phyloP scores from a whole-genome alignment of 2,888 invertebrate species.

The Brachyptera risi region DNA sequence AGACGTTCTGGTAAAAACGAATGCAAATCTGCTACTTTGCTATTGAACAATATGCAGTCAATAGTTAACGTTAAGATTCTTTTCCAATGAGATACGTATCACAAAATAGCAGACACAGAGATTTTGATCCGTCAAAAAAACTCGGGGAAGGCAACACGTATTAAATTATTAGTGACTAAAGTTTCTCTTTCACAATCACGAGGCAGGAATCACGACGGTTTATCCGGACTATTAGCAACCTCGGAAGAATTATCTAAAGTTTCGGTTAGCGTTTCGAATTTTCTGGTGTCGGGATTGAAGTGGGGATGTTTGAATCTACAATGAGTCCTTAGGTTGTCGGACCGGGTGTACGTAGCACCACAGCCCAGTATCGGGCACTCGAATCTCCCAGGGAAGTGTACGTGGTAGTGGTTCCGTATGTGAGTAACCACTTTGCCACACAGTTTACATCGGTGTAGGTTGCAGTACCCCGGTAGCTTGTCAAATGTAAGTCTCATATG shows the following conservation, averaged over 20 bases:
- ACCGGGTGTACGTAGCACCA: slow-evolving; percentile 86
- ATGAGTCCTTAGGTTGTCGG: slow-evolving; percentile 88
- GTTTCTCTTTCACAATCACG: neutral
- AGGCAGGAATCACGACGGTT: slow-evolving; percentile 24
- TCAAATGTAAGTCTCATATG: slow-evolving; percentile 93
- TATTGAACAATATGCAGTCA: too few relatives aligned
- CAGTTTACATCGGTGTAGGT: slow-evolving; percentile 90
- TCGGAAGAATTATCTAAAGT: slow-evolving; percentile 25
- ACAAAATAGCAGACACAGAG: too few relatives aligned
- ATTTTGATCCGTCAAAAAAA: too few relatives aligned
- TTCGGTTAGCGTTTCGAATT: slow-evolving; percentile 56
- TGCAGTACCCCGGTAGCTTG: slow-evolving; percentile 81
- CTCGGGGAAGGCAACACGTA: neutral
- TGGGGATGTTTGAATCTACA: slow-evolving; percentile 90
- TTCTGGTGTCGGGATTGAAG: slow-evolving; percentile 81
- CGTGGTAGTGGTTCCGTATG: slow-evolving; percentile 92
- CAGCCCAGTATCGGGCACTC: slow-evolving; percentile 90
- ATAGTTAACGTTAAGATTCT: too few relatives aligned
- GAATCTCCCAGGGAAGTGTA: slow-evolving; percentile 88
- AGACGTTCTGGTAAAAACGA: too few relatives aligned
- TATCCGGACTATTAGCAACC: slow-evolving; percentile 23
- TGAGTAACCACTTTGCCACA: slow-evolving; percentile 93
- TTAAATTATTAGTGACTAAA: neutral
- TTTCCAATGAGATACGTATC: too few relatives aligned
- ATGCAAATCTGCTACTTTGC: too few relatives aligned